Evolutionary conservation across 2,797 vertebrate genomes (phyloP).

Genomic region (Sylvia borin): DNA sequence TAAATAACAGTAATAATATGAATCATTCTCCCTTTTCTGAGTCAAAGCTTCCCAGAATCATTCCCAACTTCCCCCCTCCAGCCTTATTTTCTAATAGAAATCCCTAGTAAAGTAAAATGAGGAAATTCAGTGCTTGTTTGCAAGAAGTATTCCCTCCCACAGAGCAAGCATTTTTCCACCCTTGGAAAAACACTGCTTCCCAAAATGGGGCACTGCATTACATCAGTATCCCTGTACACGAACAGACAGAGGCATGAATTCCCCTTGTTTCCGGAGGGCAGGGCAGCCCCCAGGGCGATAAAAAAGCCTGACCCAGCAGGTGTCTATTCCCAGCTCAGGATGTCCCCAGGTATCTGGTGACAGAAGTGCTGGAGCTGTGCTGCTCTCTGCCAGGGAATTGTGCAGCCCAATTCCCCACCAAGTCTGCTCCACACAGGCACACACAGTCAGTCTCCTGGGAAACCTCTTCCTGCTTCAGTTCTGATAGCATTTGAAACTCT

Average conservation of each 20-base stretch:
- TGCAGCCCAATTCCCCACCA: background rate
- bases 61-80: conserved; percentile 3
- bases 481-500: background rate
- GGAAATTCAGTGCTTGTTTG: background rate
- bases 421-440: background rate
- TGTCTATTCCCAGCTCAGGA: background rate
- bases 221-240: background rate
- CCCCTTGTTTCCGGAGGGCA: background rate
- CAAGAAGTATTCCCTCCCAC: conserved; percentile 31
- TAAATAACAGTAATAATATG: conserved; percentile 38
- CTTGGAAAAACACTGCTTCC: background rate
- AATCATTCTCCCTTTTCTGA: conserved; percentile 40
- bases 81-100: conserved; percentile 18
- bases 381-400: background rate
- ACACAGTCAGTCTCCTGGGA: conserved; percentile 1
- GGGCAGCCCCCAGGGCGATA: background rate
- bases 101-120: conserved; percentile 1
- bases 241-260: background rate
- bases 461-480: background rate
- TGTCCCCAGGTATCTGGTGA: background rate
- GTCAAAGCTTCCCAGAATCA: conserved; percentile 53
- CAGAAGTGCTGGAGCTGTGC: background rate
- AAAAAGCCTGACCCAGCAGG: background rate
- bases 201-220: background rate
- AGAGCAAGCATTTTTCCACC: conserved; percentile 15